These are phyloP conservation scores for Campaea margaritaria DNA, from an alignment of 2,888 invertebrate genomes.

Conservation along the genomic window DNA sequence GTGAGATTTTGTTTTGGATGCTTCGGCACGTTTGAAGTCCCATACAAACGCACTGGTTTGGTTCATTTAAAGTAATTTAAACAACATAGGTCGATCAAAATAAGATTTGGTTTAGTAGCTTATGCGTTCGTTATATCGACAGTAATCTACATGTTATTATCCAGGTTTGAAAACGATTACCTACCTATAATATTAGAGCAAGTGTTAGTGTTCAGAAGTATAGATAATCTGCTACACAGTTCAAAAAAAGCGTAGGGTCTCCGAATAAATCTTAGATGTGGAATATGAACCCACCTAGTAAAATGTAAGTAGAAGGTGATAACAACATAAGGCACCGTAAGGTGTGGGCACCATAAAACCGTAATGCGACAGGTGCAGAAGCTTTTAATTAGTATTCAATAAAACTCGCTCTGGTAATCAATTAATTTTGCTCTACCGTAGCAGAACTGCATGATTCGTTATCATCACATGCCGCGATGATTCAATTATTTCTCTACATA, in stretches of 20 bases:
- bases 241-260: not conserved
- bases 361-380: not conserved
- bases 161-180: too few species aligned
- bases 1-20: not conserved
- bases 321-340: not conserved
- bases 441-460: not conserved
- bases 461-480: not conserved
- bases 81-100: too few species aligned
- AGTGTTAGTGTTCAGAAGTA: not conserved
- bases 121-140: too few species aligned
- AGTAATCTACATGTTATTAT: too few species aligned
- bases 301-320: too few species aligned
- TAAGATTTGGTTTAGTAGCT: too few species aligned
- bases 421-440: not conserved
- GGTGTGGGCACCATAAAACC: too few species aligned
- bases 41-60: too few species aligned
- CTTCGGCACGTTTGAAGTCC: too few species aligned
- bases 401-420: not conserved
- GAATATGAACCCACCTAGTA: not conserved
- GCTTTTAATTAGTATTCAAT: not conserved
- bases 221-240: not conserved
- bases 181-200: too few species aligned
- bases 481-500: not conserved
- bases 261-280: not conserved
- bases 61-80: too few species aligned